Base-by-base conservation (phyloP, 2,797 vertebrate species). In the Momotus momota region DNA sequence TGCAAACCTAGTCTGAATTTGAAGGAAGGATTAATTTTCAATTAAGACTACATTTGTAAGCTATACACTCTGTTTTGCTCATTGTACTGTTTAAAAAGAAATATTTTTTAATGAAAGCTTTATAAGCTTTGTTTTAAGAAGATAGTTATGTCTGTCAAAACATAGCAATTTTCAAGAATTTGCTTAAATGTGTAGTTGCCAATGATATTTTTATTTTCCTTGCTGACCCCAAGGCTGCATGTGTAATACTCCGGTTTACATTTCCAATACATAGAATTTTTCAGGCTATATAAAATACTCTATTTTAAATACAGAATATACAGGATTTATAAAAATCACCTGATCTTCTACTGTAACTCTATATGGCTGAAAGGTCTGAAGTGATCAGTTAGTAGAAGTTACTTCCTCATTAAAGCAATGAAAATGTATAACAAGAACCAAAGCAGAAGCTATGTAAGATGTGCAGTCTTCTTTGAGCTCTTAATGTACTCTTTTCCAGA, bases 61-160 rank as follows among this genome's bases (percentile, higher is more conserved):
- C 10, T 41, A 22, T 5, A 3, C 5, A 31, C 7, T 62, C 18
- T 1, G 0, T 65, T 65, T 74, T 51, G 11, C 14, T 61, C 6
- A 2, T 65, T 64, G 19, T 64, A 9, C 7, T 40, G 8, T 58
- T 51, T 18, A 49, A 52, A 64, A 40, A 46, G 17, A n/a, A 15
- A 9, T 1, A 7, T 60, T 93, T 93, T 88, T 35, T 23, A 14
- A 51, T 27, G 41, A 71, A 86, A 60, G 25, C 20, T 82, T 77
- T 62, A 25, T 46, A 33, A 69, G 20, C 8, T 91, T 58, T 90
- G 19, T 55, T 73, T 82, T 55, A 71, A 55, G 77, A 57, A 29
- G 27, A 49, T 11, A 5, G 27, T n/a, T 23, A 57, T 82, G 38
- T 21, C n/a, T 55, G 33, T 49, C 41, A 82, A 82, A 82, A 19